A percentile compares a stretch with the other conserved stretches of the same genome.
Conservation (phyloP, 2,888 invertebrate species). For the Boloria selene region DNA sequence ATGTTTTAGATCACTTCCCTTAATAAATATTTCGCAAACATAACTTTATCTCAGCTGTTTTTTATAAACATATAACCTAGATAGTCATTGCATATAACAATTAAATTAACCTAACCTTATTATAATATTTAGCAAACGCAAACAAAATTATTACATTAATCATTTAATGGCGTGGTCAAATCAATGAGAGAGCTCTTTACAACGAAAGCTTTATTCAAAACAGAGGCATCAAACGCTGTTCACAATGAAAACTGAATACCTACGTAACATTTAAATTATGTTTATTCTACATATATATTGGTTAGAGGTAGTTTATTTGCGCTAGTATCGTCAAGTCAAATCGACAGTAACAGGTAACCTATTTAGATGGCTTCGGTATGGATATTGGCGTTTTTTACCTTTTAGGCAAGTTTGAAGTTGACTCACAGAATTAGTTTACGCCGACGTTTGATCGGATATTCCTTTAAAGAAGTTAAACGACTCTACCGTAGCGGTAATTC, state of each 20-base stretch:
- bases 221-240: slow-evolving; percentile 1
- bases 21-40: too few species aligned
- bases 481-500: slow-evolving; percentile 59
- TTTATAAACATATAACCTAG: too few species aligned
- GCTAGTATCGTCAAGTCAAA: slow-evolving; percentile 55
- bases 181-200: slow-evolving; percentile 16
- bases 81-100: background rate
- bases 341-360: slow-evolving; percentile 74
- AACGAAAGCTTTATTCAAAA: slow-evolving; percentile 6
- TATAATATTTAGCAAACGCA: background rate
- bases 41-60: too few species aligned
- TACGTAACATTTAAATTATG: slow-evolving; percentile 6
- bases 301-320: slow-evolving; percentile 31
- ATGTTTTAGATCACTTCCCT: too few species aligned
- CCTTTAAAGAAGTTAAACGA: slow-evolving; percentile 73
- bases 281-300: background rate
- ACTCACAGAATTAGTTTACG: slow-evolving; percentile 79
- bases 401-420: slow-evolving; percentile 73
- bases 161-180: slow-evolving; percentile 10
- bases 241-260: slow-evolving; percentile 5
- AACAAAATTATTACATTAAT: slow-evolving; percentile 10
- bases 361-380: slow-evolving; percentile 65
- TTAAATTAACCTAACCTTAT: slow-evolving; percentile 1
- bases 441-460: slow-evolving; percentile 78
- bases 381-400: slow-evolving; percentile 65